phyloP scores from a whole-genome alignment of 2,797 vertebrate species.

The Sebastes dallii region DNA sequence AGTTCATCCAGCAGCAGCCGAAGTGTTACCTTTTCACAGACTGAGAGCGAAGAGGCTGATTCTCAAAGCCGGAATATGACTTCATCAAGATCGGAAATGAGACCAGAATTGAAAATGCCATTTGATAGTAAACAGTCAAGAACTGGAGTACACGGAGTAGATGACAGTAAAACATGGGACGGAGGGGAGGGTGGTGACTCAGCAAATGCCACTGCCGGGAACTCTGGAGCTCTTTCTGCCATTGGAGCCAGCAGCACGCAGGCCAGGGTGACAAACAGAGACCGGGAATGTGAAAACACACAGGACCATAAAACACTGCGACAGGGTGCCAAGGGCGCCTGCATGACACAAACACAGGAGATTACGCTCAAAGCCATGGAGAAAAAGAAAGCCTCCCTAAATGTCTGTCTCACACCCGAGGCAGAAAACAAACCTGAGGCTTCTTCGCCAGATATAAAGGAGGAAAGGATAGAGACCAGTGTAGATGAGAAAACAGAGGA shows the following conservation, averaged over 20 bases:
- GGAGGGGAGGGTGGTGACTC: slow-evolving; percentile 65
- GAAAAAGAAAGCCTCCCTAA: slow-evolving; percentile 77
- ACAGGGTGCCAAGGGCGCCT: slow-evolving; percentile 56
- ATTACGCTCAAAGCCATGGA: slow-evolving; percentile 70
- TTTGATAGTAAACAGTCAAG: slow-evolving; percentile 61
- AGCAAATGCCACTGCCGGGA: slow-evolving; percentile 63
- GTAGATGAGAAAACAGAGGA: slow-evolving; percentile 58
- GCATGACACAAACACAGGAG: slow-evolving; percentile 78
- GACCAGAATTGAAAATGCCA: slow-evolving; percentile 64
- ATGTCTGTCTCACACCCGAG: slow-evolving; percentile 68
- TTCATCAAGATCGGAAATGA: slow-evolving; percentile 51
- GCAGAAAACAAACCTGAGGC: slow-evolving; percentile 58
- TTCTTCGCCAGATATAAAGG: slow-evolving; percentile 40
- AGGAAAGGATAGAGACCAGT: slow-evolving; percentile 12
- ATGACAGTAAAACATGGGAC: slow-evolving; percentile 42
- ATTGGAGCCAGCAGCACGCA: slow-evolving; percentile 46
- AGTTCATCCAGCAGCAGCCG: slow-evolving; percentile 70
- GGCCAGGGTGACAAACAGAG: slow-evolving; percentile 67
- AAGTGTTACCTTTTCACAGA: slow-evolving; percentile 63
- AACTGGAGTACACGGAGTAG: slow-evolving; percentile 24
- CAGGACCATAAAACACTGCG: slow-evolving; percentile 71
- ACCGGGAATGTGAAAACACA: slow-evolving; percentile 61
- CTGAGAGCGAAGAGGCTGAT: slow-evolving; percentile 56
- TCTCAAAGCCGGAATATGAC: slow-evolving; percentile 45
- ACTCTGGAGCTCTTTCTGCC: slow-evolving; percentile 54